phyloP scores from a whole-genome alignment of 2,113 vertebrate species.

The Carettochelys insculpta region DNA sequence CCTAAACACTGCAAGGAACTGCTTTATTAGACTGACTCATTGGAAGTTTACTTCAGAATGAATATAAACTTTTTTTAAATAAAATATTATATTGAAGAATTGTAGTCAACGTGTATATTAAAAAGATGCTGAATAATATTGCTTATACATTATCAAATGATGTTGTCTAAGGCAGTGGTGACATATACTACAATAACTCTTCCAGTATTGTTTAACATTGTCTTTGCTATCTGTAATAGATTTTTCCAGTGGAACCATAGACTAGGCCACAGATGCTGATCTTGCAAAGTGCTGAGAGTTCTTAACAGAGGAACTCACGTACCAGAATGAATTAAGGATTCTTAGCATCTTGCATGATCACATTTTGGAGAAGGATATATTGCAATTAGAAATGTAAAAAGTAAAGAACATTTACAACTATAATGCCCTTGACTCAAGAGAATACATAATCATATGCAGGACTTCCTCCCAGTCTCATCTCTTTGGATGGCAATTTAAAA shows the following conservation, averaged over 20 bases:
- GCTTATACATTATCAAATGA: not conserved
- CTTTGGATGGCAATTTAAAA: not conserved
- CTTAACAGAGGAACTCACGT: not conserved
- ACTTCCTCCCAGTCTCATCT: not conserved
- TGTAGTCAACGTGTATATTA: not conserved
- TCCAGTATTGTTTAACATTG: not conserved
- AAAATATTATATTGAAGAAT: no score
- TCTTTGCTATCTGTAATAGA: no score
- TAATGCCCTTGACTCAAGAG: not conserved
- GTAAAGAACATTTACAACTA: not conserved
- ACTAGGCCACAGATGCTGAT: not conserved
- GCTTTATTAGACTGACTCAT: not conserved
- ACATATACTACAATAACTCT: not conserved
- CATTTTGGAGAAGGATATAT: not conserved
- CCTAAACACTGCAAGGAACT: not conserved
- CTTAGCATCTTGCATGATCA: not conserved
- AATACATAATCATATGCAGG: not conserved
- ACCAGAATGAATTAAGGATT: not conserved
- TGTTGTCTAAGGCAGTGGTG: not conserved
- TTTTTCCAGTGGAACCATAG: not conserved
- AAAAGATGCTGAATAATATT: not conserved
- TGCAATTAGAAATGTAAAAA: not conserved
- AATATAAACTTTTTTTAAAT: not conserved
- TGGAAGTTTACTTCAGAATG: not conserved
- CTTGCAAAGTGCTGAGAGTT: not conserved